phyloP scores from a whole-genome alignment of 2,888 invertebrate species.

The Cheilosia impressa region DNA sequence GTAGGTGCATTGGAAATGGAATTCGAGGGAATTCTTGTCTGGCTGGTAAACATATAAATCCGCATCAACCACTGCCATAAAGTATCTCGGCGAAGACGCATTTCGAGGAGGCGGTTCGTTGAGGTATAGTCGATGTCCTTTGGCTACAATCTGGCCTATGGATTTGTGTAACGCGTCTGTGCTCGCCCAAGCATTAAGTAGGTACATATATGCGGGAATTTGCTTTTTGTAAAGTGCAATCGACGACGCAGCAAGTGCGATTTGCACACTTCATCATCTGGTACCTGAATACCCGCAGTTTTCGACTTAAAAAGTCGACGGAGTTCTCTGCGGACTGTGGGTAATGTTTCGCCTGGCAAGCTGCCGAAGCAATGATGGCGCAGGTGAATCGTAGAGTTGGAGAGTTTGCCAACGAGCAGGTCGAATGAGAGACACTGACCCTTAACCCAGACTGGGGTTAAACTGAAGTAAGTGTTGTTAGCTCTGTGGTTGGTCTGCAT shows the following conservation, averaged over 20 bases:
- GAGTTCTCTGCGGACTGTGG: conserved; percentile 5
- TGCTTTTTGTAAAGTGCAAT: conserved; percentile 12
- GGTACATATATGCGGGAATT: conserved; percentile 24
- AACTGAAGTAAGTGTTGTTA: too few species aligned
- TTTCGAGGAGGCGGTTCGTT: conserved; percentile 59
- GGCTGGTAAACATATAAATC: conserved; percentile 55
- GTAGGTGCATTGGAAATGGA: conserved; percentile 54
- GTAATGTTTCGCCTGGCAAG: conserved; percentile 4
- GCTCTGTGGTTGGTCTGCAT: too few species aligned
- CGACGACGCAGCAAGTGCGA: conserved; percentile 46
- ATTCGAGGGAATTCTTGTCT: conserved; percentile 47
- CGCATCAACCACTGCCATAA: conserved; percentile 50
- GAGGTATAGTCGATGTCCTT: conserved; percentile 20
- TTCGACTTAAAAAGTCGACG: conserved; percentile 36
- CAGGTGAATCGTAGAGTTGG: conserved; percentile 27
- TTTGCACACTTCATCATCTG: conserved; percentile 61
- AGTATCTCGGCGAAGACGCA: conserved; percentile 64
- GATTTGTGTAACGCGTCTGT: conserved; percentile 5
- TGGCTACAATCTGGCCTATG: conserved; percentile 22
- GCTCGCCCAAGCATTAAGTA: conserved; percentile 9
- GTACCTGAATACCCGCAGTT: conserved; percentile 56
- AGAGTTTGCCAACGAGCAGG: background rate
- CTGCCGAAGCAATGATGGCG: conserved; percentile 1
- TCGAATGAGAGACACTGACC: too few species aligned
- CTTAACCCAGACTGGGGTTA: too few species aligned